Conservation (phyloP, 2,113 vertebrate species). For the Pristiophorus japonicus region DNA sequence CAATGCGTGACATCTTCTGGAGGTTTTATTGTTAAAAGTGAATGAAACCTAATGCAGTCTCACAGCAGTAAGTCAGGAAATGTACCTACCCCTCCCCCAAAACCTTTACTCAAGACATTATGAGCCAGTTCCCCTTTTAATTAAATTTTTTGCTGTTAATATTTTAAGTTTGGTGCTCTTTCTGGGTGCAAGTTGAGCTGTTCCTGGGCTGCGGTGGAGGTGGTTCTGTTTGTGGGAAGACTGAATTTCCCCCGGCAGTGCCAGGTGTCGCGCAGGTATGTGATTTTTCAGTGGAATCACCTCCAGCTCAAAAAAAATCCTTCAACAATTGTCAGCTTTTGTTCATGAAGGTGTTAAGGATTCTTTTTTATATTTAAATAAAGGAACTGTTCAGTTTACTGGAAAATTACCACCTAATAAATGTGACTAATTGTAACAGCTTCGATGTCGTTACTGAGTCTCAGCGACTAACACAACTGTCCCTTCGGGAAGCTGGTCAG, state of each 20-base stretch:
- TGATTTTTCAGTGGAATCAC: neutral
- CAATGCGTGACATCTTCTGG: no score
- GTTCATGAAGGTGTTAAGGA: neutral
- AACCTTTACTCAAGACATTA: neutral
- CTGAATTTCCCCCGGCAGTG: neutral
- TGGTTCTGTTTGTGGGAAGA: no score
- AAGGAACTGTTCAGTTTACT: neutral
- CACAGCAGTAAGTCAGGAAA: no score
- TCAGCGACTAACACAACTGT: neutral
- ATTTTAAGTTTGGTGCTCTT: neutral
- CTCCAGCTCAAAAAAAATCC: neutral
- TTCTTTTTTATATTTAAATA: neutral
- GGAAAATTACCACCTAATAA: neutral
- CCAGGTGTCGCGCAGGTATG: neutral
- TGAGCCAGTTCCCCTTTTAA: neutral
- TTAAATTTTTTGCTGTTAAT: neutral
- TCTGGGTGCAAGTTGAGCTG: neutral
- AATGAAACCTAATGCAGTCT: no score
- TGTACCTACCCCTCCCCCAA: neutral
- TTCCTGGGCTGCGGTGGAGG: neutral
- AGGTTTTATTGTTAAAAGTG: no score
- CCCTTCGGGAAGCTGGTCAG: neutral
- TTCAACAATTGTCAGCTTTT: neutral
- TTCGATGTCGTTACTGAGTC: neutral
- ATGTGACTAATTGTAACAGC: conserved; percentile 22